These are phyloP conservation scores for Holcopasites calliopsidis DNA, from an alignment of 1,140 invertebrate genomes.

Conservation along the genomic window DNA sequence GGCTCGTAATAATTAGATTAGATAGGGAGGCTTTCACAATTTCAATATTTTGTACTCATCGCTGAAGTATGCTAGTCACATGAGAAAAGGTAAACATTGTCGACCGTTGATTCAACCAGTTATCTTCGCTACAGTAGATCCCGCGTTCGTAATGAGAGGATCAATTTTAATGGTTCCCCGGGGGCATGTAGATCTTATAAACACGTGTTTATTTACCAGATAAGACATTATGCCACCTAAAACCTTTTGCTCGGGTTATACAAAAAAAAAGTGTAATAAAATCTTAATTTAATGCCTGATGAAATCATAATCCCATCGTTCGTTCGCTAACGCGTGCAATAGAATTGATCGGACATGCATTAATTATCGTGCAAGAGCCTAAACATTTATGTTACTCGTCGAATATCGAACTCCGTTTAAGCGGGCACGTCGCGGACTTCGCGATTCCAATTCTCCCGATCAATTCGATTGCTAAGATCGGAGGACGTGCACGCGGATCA, in stretches of 20 bases:
- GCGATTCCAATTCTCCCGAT: not conserved
- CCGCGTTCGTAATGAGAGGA: not conserved
- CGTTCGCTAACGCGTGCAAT: too few relatives aligned
- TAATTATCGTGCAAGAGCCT: too few relatives aligned
- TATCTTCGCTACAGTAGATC: conserved; percentile 20
- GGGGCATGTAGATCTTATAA: not conserved
- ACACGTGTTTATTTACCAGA: not conserved
- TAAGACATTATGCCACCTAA: not conserved
- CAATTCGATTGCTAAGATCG: not conserved
- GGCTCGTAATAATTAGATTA: not conserved
- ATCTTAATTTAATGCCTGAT: too few relatives aligned
- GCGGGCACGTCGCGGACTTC: too few relatives aligned
- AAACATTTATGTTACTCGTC: too few relatives aligned
- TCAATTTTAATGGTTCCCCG: not conserved
- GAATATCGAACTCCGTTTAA: not conserved
- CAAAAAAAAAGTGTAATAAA: too few relatives aligned
- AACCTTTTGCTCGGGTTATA: not conserved
- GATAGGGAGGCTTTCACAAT: not conserved
- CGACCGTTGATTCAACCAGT: conserved; percentile 7
- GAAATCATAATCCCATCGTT: too few relatives aligned
- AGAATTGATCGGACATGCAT: too few relatives aligned
- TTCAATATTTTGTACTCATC: not conserved
- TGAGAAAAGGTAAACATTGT: conserved; percentile 23
- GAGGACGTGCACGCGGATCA: not conserved
- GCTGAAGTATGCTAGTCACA: not conserved